Evolutionary conservation across 2,113 vertebrate genomes (phyloP).

Genomic region (Trematomus loennbergii): DNA sequence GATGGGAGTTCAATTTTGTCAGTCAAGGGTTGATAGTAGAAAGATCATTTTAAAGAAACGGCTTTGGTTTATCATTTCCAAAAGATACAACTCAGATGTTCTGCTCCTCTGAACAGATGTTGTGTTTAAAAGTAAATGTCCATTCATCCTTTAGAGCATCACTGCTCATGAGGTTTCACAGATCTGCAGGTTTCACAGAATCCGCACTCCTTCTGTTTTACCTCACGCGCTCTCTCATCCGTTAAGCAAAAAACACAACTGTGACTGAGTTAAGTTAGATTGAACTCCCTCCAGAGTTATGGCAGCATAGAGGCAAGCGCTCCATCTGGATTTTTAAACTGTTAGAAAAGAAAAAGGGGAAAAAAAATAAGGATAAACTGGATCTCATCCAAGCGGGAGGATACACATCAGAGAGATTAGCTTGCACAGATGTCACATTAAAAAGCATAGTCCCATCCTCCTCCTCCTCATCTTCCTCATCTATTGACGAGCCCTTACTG

Average conservation of each 20-base stretch:
- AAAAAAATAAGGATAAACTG: conserved; percentile 15
- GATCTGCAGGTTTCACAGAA: conserved; percentile 1
- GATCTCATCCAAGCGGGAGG: conserved; percentile 57
- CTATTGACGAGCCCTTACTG: conserved; percentile 6
- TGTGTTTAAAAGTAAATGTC: neutral
- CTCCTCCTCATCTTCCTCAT: conserved; percentile 29
- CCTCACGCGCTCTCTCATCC: neutral
- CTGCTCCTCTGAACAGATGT: neutral
- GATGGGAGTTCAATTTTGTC: conserved; percentile 52
- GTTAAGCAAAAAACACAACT: neutral
- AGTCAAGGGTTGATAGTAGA: neutral
- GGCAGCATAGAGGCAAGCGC: conserved; percentile 12
- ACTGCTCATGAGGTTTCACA: neutral
- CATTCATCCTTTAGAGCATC: neutral
- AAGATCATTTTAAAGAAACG: neutral
- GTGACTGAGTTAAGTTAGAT: conserved; percentile 33
- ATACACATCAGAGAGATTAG: conserved; percentile 55
- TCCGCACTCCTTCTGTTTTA: conserved; percentile 20
- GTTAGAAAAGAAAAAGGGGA: conserved; percentile 3
- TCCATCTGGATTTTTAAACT: conserved; percentile 58
- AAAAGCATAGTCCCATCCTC: conserved; percentile 69
- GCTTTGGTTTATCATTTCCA: neutral
- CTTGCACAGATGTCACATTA: conserved; percentile 67
- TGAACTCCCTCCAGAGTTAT: conserved; percentile 68
- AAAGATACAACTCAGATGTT: neutral